phyloP scores from a whole-genome alignment of 2,888 invertebrate genomes.

The Meiosimyza platycephala region DNA sequence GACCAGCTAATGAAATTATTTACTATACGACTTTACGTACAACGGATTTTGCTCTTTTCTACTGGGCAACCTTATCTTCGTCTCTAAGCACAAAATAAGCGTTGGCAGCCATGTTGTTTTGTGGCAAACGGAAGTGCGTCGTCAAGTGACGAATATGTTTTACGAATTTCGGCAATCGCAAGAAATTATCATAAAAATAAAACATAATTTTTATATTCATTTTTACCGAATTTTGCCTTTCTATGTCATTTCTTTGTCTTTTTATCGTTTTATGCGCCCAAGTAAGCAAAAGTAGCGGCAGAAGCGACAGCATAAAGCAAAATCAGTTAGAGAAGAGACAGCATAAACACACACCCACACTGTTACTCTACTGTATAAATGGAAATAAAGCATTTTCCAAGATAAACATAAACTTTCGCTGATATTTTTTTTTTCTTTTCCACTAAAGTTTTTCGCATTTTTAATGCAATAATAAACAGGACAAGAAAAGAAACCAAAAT shows the following conservation, averaged over 20 bases:
- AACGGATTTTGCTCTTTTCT: no score
- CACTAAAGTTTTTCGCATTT: neutral
- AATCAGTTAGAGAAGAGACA: no score
- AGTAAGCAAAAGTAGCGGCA: no score
- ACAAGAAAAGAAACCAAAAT: no score
- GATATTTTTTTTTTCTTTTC: neutral
- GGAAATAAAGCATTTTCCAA: no score
- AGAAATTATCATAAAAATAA: slow-evolving; percentile 9
- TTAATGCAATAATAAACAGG: slow-evolving; percentile 13
- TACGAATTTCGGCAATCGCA: slow-evolving; percentile 4
- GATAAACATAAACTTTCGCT: no score
- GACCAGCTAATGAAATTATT: no score
- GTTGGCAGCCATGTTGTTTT: neutral
- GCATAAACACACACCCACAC: no score
- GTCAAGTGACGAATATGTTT: slow-evolving; percentile 10
- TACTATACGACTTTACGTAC: no score
- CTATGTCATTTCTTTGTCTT: neutral
- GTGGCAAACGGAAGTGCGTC: slow-evolving; percentile 3
- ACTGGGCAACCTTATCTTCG: no score
- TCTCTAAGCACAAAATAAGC: neutral
- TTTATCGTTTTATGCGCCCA: neutral
- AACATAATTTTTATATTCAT: neutral
- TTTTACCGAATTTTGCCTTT: neutral
- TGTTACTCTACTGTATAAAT: no score
- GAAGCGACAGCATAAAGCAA: no score